Percentiles rank a stretch among this genome's conserved stretches.
phyloP scores from a whole-genome alignment of 2,113 vertebrate species.

The Potamarius usumacintae region DNA sequence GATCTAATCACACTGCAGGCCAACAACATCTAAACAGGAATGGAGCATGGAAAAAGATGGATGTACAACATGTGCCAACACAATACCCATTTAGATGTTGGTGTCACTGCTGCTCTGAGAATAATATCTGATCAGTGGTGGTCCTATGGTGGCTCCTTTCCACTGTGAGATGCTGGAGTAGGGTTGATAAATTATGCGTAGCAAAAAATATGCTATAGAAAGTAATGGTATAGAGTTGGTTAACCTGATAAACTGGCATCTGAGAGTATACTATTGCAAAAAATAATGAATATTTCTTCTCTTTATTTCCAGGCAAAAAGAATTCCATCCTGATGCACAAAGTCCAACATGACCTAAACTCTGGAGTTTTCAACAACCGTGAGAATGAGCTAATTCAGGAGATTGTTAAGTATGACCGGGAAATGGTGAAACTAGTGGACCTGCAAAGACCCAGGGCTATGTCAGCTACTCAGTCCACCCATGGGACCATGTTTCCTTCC shows the following conservation, averaged over 20 bases:
- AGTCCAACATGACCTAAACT: slow-evolving; percentile 94
- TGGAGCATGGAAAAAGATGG: background rate
- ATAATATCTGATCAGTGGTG: background rate
- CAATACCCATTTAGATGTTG: background rate
- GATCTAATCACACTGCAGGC: background rate
- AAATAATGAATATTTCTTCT: slow-evolving; percentile 1
- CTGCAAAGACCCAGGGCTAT: slow-evolving; percentile 79
- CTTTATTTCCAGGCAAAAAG: slow-evolving; percentile 84
- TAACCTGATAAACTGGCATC: background rate
- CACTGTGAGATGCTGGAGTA: background rate
- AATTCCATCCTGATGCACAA: slow-evolving; percentile 96
- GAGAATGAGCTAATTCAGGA: slow-evolving; percentile 99
- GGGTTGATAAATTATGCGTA: background rate
- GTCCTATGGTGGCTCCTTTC: background rate
- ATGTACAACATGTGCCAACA: background rate
- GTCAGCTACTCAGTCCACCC: slow-evolving; percentile 69
- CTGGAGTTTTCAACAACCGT: slow-evolving; percentile 95
- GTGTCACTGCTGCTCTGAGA: background rate
- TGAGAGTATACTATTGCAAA: background rate
- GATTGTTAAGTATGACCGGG: slow-evolving; percentile 96
- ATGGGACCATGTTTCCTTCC: slow-evolving; percentile 62
- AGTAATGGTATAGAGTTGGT: background rate
- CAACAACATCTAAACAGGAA: background rate
- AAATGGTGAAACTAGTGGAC: slow-evolving; percentile 94
- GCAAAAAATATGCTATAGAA: background rate